These are phyloP conservation scores for Trimorus sp. DNA, from an alignment of 2,888 invertebrate genomes.

Conservation along the genomic window DNA sequence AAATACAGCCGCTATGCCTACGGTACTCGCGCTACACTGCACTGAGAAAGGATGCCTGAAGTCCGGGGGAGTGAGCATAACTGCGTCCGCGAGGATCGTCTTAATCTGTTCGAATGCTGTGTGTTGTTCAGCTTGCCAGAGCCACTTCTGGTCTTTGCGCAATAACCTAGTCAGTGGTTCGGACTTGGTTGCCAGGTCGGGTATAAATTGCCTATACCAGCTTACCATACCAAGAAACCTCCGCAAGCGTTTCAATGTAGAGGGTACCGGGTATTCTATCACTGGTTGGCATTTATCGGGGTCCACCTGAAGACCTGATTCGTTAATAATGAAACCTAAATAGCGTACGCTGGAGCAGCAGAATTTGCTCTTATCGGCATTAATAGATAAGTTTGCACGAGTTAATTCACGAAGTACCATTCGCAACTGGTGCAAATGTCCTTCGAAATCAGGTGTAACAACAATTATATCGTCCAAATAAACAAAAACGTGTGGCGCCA, in stretches of 20 bases:
- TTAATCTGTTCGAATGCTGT: no score
- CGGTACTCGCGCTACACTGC: no score
- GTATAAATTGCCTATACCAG: no score
- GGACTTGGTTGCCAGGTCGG: no score
- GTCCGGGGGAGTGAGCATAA: no score
- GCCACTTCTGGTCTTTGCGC: no score
- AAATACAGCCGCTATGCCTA: no score
- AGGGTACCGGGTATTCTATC: background rate
- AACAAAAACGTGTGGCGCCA: slow-evolving; percentile 53
- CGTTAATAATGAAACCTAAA: slow-evolving; percentile 33
- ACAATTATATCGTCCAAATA: slow-evolving; percentile 63
- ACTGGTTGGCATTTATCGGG: background rate
- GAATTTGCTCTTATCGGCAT: slow-evolving; percentile 53
- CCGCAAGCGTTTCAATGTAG: background rate
- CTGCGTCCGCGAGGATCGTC: no score
- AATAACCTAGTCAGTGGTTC: no score
- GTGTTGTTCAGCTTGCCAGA: no score
- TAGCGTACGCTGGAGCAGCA: slow-evolving; percentile 43
- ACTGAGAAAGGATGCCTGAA: no score
- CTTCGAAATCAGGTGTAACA: slow-evolving; percentile 44
- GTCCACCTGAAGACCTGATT: background rate
- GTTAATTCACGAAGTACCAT: slow-evolving; percentile 12
- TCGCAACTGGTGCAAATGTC: slow-evolving; percentile 47
- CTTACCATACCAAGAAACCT: no score
- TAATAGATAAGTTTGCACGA: slow-evolving; percentile 20